Evolutionary conservation across 2,797 vertebrate genomes (phyloP).

Genomic region (Sebastes vulpes): DNA sequence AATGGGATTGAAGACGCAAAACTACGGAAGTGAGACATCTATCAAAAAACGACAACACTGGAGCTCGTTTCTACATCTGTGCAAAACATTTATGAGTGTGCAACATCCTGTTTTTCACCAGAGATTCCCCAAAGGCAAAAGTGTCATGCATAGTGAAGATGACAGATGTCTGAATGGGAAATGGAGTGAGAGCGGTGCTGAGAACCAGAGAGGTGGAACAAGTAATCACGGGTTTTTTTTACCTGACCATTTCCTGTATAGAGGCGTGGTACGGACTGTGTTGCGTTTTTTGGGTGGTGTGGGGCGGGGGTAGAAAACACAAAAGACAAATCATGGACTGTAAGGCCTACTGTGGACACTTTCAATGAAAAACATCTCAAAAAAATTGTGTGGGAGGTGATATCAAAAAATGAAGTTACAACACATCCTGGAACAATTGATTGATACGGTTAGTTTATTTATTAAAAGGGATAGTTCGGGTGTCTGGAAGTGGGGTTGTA

Average conservation of each 20-base stretch:
- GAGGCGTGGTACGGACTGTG: constrained; percentile 85
- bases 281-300: constrained; percentile 58
- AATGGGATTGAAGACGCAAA: constrained; percentile 42
- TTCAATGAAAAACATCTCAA: constrained; percentile 10
- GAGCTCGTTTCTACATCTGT: constrained; percentile 10
- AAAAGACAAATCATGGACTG: constrained; percentile 67
- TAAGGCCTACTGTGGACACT: not conserved
- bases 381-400: not conserved
- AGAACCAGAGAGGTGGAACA: constrained; percentile 50
- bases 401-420: not conserved
- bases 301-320: constrained; percentile 54
- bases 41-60: constrained; percentile 28
- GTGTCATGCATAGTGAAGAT: constrained; percentile 68
- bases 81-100: constrained; percentile 26
- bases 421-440: not conserved
- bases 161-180: constrained; percentile 63
- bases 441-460: not conserved
- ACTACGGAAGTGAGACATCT: constrained; percentile 55
- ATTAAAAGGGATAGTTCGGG: not conserved
- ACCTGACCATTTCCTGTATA: constrained; percentile 87
- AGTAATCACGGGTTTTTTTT: constrained; percentile 57
- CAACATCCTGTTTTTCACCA: constrained; percentile 48
- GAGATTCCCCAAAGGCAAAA: constrained; percentile 41
- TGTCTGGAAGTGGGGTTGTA: not conserved
- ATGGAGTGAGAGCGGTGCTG: constrained; percentile 43